Percentiles rank a stretch among this genome's conserved stretches.
phyloP scores from a whole-genome alignment of 2,888 invertebrate species.

The Eupithecia exiguata region DNA sequence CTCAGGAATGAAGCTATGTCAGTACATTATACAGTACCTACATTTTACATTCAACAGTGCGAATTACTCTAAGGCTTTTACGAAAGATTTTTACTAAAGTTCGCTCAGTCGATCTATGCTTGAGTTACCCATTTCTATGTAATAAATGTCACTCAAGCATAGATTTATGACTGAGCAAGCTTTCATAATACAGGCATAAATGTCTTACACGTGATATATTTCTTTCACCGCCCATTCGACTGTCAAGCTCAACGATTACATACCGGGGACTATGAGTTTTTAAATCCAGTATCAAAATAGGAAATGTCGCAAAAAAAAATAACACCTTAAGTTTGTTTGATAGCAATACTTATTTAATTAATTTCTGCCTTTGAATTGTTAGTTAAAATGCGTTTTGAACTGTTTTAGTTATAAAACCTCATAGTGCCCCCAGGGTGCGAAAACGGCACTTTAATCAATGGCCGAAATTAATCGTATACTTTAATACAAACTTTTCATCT shows the following conservation, averaged over 20 bases:
- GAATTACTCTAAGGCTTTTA: background rate
- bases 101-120: too few relatives aligned
- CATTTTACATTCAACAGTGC: slow-evolving; percentile 23
- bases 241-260: background rate
- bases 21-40: slow-evolving; percentile 60
- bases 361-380: background rate
- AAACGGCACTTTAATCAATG: background rate
- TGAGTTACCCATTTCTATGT: too few relatives aligned
- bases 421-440: background rate
- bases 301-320: too few relatives aligned
- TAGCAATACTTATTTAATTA: background rate
- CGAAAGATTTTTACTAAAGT: too few relatives aligned
- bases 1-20: slow-evolving; percentile 88
- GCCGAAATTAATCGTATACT: background rate
- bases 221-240: slow-evolving; percentile 1
- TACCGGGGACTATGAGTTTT: background rate
- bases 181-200: background rate
- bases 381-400: background rate
- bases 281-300: background rate
- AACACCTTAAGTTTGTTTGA: background rate
- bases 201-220: background rate
- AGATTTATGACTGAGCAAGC: too few relatives aligned
- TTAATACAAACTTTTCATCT: background rate
- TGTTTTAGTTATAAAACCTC: background rate
- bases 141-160: too few relatives aligned